Base-by-base conservation (phyloP, 2,113 vertebrate genomes). In the Malurus alboscapulatus region DNA sequence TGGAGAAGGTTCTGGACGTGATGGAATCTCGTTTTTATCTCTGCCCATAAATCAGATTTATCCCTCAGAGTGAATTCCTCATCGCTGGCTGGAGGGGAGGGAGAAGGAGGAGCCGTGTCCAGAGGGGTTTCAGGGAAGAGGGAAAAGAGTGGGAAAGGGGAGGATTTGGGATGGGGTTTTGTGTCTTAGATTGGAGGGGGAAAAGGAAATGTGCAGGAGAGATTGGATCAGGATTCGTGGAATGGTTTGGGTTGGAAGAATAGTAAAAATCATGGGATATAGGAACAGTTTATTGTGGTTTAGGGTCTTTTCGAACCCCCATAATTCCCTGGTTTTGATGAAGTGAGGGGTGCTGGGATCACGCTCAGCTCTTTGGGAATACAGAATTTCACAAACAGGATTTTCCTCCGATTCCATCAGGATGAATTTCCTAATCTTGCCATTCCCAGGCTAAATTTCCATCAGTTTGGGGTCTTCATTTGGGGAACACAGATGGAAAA, bases 11-110 rank as follows among this genome's bases (percentile, higher is more conserved):
- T 77, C 34, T n/a, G 76, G 72, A 45, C 21, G 10, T 10, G 80
- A 92, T 86, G 80, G 90, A 95, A 95, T 87, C 76, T 65, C 10
- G 26, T 65, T 94, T 95, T 87, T 81, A 90, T 80, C 47, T 71
- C 57, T 78, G 20, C 48, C 50, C 71, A 22, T 90, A 72, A 96
- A 95, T 15, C 83, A 65, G 34, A 3, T 3, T 6, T 26, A 59
- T 65, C 63, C n/a, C 66, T 45, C 82, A 63, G 6, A 3, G 58
- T 36, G 59, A 85, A 47, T 38, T 80, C 62, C 30, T 8, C 2
- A 0, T 25, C 58, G 38, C 61, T 4, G 36, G 11, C 19, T 6
- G 17, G 47, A 61, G 30, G 54, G 71, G 42, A 53, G 40, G 1
- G 65, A 59, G 57, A 4, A 63, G 63, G 76, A 69, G n/a, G 38